Base-by-base conservation (phyloP, 2,888 invertebrate species). In the Hirtodrosophila confusa region DNA sequence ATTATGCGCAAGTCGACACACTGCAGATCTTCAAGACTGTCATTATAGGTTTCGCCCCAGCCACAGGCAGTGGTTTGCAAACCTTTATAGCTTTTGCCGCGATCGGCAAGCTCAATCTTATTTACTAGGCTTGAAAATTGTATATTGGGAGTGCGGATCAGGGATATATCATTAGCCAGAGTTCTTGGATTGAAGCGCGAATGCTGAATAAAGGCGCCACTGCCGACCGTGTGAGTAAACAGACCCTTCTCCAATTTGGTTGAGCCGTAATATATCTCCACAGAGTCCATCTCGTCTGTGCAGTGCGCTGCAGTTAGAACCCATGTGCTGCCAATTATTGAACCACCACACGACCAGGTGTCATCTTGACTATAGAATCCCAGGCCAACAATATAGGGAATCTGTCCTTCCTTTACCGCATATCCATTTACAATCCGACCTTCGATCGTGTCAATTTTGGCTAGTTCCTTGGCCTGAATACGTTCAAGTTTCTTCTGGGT, bases 271-370 rank as follows among this genome's bases (percentile, higher is more conserved):
- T 58, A 55, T 31, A 74, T 56, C 7, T 33, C 43, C 17, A 74
- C 62, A 0, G 65, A 50, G 6, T 12, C 29, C 4, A 41, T 49
- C 0, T 40, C 31, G 6, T 51, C 36, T 4, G 76, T 58, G 40
- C 86, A 86, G 50, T 83, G 84, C 7, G 78, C 83, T 0, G 84
- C 82, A 1, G 84, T 85, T 12, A 86, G 40, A 3, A 85, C 41
- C 47, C 65, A 85, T 0, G 39, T 50, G n/a, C 54, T 27, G 1
- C 60, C 65, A 23, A 86, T 78, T 24, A 86, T 64, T 5, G 75
- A 66, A 36, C 86, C 86, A 35, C 86, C 83, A 35, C 82, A 86
- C 49, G 55, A 45, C 48, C 51, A 7, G 7, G 2, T 31, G 8
- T 2, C 31, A 5, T 8, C 31, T 5, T 4, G 2, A 5, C 8